Conservation (phyloP, 2,888 invertebrate genomes). For the Imbricaverruca yamaguchii region DNA sequence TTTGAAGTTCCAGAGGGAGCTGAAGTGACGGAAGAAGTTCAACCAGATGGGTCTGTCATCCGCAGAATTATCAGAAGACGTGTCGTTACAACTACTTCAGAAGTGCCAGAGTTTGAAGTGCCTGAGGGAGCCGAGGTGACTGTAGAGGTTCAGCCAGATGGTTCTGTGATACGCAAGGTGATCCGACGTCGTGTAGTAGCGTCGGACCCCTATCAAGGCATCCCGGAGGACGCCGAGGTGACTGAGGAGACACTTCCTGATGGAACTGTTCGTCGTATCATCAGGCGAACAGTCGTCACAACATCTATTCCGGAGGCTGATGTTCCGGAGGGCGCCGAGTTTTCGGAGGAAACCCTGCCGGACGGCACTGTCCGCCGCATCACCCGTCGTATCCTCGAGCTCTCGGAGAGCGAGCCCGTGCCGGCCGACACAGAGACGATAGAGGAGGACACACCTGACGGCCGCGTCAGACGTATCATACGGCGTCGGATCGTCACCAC, state of each 20-base stretch:
- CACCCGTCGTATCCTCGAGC: neutral
- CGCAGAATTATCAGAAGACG: neutral
- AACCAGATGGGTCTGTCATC: neutral
- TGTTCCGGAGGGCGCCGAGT: slow-evolving; percentile 6
- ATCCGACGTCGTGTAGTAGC: neutral
- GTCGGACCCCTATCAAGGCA: neutral
- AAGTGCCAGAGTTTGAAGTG: neutral
- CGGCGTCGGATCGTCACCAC: neutral
- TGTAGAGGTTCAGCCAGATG: slow-evolving; percentile 3
- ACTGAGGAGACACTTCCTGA: slow-evolving; percentile 1
- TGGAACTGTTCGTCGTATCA: neutral
- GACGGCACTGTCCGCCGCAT: neutral
- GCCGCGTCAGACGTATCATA: neutral
- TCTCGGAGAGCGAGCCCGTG: neutral
- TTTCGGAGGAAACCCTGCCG: slow-evolving; percentile 2
- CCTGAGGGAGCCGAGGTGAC: neutral
- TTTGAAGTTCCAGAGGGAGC: neutral
- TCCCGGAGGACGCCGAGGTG: neutral
- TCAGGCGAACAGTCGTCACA: slow-evolving; percentile 4
- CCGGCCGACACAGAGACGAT: neutral
- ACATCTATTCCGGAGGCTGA: neutral
- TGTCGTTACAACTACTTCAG: neutral
- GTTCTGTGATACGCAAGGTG: neutral
- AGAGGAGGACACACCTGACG: neutral
- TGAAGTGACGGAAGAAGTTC: neutral